A percentile compares a stretch with the other conserved stretches of the same genome.
Conservation (phyloP, 2,113 vertebrate genomes). For the Hippoglossus stenolepis region DNA sequence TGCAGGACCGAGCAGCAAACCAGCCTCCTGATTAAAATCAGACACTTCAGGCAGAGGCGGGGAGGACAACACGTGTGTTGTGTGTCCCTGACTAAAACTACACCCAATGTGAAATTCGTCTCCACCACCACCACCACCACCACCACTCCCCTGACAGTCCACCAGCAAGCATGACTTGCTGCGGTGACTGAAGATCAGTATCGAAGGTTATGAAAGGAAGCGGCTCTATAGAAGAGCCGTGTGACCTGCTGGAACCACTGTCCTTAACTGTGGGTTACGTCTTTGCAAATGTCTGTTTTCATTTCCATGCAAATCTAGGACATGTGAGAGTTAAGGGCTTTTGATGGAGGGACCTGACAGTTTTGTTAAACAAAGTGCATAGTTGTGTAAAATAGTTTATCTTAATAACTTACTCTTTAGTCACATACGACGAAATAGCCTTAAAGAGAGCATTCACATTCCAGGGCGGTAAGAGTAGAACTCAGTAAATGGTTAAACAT, state of each 20-base stretch:
- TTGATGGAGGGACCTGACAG: no score
- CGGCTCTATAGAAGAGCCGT: background rate
- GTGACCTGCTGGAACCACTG: background rate
- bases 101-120: constrained; percentile 3
- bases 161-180: background rate
- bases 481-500: no score
- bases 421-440: no score
- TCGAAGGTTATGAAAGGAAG: background rate
- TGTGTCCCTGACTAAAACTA: constrained; percentile 36
- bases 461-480: no score
- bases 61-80: constrained; percentile 6
- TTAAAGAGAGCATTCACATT: no score
- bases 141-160: background rate
- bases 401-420: no score
- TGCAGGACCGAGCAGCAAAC: constrained; percentile 21
- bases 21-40: constrained; percentile 47
- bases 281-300: background rate
- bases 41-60: constrained; percentile 10
- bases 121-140: background rate
- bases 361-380: no score
- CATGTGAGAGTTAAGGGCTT: background rate
- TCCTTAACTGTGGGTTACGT: background rate
- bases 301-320: background rate
- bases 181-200: constrained; percentile 17
- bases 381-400: no score